Evolutionary conservation across 2,113 vertebrate species (phyloP), one percentile per base, ranked within the genome.

Genomic region (Ceratotherium simum): DNA sequence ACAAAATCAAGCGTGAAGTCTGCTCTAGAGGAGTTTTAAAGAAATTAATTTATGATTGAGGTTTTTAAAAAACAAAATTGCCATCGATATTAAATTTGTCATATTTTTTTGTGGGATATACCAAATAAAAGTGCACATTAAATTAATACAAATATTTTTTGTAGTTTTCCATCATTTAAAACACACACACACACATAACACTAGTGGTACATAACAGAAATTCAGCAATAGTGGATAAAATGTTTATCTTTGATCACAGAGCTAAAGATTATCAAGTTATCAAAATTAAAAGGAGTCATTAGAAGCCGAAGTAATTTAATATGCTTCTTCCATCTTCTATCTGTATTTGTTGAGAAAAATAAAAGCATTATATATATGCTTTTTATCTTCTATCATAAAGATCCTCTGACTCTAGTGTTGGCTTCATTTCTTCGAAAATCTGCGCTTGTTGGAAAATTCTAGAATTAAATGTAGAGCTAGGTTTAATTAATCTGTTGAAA

Each of bases 401-500:
- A 81, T 36, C 33, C 6, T 73, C 6, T 36, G 17, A 70, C 36
- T 62, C 69, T 31, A 90, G 29, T 65, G 64, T 29, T 91, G 62
- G 42, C 11, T 33, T 67, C 23, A 73, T 91, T 82, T 78, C 31
- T 94, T 81, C 84, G 54, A 97, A 94, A 92, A 90, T 84, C 21
- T 78, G 6, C 51, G 33, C 29, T 84, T 86, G 21, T 27, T 46
- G 8, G 39, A 18, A 96, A 89, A 90, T 89, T 96, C 2, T 91
- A 65, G 62, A 89, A 78, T 91, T 91, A 81, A 97, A 70, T 54
- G n/a, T 7, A 89, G 36, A 91, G 11, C 48, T 39, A 29, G 11
- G 18, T 83, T 95, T 89, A 91, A 84, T 93, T 96, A 93, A 29
- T 81, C 48, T 51, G 5, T 39, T 96, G 79, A 81, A 96, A 88